Percentiles rank a stretch among this genome's conserved stretches.
These are phyloP conservation scores for Sebastes itinus DNA, from an alignment of 2,797 vertebrate species.

Conservation along the genomic window DNA sequence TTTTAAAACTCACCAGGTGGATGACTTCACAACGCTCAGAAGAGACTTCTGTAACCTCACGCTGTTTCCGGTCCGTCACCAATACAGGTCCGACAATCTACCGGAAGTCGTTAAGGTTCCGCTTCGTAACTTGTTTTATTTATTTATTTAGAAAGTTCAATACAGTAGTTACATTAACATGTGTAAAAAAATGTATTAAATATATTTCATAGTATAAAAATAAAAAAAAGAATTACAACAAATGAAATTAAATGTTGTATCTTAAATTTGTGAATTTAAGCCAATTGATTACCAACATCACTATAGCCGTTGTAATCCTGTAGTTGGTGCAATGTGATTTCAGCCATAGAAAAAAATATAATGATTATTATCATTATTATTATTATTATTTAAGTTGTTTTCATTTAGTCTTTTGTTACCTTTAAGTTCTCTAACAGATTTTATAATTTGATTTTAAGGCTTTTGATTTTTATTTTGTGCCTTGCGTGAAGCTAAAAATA, in stretches of 20 bases:
- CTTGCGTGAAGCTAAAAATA: background rate
- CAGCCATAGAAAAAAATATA: background rate
- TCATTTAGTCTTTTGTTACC: background rate
- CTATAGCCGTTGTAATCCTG: background rate
- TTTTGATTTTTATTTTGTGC: background rate
- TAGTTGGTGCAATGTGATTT: background rate
- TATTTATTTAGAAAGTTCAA: too few species aligned
- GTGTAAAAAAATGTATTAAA: too few species aligned
- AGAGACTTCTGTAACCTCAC: conserved; percentile 56
- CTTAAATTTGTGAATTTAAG: too few species aligned
- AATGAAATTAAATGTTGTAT: too few species aligned
- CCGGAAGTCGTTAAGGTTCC: background rate
- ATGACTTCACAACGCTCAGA: background rate
- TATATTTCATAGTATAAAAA: too few species aligned
- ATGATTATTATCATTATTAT: too few species aligned
- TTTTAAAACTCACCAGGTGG: conserved; percentile 43
- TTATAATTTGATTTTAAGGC: too few species aligned
- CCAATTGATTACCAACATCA: background rate
- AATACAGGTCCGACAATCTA: background rate
- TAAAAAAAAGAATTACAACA: too few species aligned
- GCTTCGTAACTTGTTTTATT: background rate
- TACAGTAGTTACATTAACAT: background rate
- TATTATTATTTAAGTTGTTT: background rate
- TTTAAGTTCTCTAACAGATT: background rate
- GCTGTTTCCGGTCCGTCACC: conserved; percentile 67